Percentiles rank a stretch among this genome's conserved stretches.
phyloP scores from a whole-genome alignment of 2,113 vertebrate genomes.

The Anser cygnoides region DNA sequence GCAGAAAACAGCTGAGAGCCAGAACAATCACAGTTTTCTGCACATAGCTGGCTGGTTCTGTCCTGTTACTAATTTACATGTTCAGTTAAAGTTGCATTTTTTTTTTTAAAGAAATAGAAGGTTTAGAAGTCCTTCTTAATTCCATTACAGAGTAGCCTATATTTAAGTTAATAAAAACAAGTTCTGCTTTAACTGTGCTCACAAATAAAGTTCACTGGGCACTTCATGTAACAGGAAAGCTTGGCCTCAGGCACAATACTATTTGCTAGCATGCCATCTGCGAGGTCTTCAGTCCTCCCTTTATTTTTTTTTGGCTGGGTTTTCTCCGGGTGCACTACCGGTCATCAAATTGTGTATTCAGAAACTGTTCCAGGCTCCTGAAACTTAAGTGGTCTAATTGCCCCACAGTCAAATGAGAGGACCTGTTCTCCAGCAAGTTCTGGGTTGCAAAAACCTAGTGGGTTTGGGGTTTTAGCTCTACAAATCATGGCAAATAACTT shows the following conservation, averaged over 20 bases:
- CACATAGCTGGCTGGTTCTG: not conserved
- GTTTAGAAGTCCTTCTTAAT: not conserved
- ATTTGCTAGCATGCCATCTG: not conserved
- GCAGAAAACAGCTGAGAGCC: not conserved
- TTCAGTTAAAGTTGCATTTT: not conserved
- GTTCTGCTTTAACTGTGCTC: not conserved
- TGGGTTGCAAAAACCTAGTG: not conserved
- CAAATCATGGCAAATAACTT: not conserved
- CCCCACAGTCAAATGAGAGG: not conserved
- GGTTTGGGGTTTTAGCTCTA: not conserved
- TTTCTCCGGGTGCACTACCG: not conserved
- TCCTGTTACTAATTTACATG: not conserved
- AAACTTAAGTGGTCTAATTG: not conserved
- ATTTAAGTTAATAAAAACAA: not conserved
- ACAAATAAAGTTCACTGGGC: not conserved
- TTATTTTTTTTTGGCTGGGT: not conserved
- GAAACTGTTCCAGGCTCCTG: not conserved
- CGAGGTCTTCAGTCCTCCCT: not conserved
- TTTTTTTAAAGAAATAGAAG: not conserved
- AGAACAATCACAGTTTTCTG: not conserved
- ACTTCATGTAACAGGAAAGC: not conserved
- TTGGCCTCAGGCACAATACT: not conserved
- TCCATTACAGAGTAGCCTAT: not conserved
- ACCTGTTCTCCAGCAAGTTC: not conserved
- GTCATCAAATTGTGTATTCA: not conserved